Percentiles rank a stretch among this genome's conserved stretches.
These are phyloP conservation scores for Clepsis dumicolana DNA, from an alignment of 2,888 invertebrate genomes.

Conservation along the genomic window DNA sequence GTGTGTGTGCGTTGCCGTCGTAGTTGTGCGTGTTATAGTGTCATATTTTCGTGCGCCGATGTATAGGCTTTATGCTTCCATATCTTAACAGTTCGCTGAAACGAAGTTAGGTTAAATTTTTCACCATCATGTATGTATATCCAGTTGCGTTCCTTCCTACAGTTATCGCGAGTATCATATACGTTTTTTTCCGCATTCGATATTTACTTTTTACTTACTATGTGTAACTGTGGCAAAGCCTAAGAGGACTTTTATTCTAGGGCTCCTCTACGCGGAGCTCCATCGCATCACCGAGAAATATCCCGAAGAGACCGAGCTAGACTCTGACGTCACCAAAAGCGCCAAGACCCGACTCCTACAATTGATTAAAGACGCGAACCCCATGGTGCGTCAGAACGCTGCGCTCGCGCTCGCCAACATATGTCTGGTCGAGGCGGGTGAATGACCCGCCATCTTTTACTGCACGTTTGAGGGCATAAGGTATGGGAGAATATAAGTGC, in stretches of 20 bases:
- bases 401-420: constrained; percentile 85
- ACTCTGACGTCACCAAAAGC: constrained; percentile 67
- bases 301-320: constrained; percentile 64
- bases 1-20: no score
- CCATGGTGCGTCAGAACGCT: constrained; percentile 84
- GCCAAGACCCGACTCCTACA: constrained; percentile 81
- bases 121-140: no score
- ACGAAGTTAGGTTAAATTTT: no score
- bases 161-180: no score
- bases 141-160: no score
- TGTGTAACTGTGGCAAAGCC: no score
- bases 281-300: constrained; percentile 65
- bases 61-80: no score
- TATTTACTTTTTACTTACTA: no score
- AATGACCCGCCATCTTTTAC: constrained; percentile 16
- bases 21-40: no score
- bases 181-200: no score
- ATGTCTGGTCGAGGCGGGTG: constrained; percentile 60
- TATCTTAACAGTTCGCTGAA: no score
- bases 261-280: constrained; percentile 74
- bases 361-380: constrained; percentile 84
- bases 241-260: constrained; percentile 57
- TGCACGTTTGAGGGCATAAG: neutral
- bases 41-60: no score
- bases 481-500: neutral